Conservation (phyloP, 2,888 invertebrate genomes). For the Drosophila fulvimacula region DNA sequence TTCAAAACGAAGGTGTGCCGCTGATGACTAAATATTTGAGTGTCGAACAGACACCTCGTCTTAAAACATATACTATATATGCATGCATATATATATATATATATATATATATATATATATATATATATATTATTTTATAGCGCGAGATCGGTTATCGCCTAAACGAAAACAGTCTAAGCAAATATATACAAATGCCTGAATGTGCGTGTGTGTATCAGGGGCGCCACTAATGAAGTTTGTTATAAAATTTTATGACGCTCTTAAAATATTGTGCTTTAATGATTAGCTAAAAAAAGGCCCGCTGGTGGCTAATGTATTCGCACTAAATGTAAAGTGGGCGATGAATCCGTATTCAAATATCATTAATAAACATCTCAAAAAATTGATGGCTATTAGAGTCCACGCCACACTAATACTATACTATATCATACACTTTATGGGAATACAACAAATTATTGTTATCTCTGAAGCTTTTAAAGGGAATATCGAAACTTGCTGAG, state of each 20-base stretch:
- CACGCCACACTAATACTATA: slow-evolving; percentile 14
- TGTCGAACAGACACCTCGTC: slow-evolving; percentile 35
- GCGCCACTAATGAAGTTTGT: slow-evolving; percentile 78
- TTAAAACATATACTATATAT: slow-evolving; percentile 3
- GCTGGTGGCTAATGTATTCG: slow-evolving; percentile 42
- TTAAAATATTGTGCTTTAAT: slow-evolving; percentile 82
- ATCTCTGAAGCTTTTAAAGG: neutral
- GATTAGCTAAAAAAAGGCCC: slow-evolving; percentile 49
- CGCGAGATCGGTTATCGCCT: slow-evolving; percentile 50
- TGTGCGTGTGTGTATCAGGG: slow-evolving; percentile 21
- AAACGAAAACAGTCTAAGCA: slow-evolving; percentile 45
- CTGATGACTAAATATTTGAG: slow-evolving; percentile 49
- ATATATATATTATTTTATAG: slow-evolving; percentile 17
- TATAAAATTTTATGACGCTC: slow-evolving; percentile 73
- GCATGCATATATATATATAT: neutral
- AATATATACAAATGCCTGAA: slow-evolving; percentile 3
- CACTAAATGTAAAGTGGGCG: slow-evolving; percentile 65
- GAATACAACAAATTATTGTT: neutral
- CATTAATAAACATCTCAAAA: slow-evolving; percentile 48
- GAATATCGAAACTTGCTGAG: neutral
- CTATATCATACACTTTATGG: slow-evolving; percentile 6
- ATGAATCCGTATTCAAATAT: slow-evolving; percentile 57
- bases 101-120: neutral
- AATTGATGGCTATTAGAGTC: slow-evolving; percentile 29
- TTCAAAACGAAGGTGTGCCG: slow-evolving; percentile 52